phyloP scores from a whole-genome alignment of 2,113 vertebrate species.

The Echinops telfairi region DNA sequence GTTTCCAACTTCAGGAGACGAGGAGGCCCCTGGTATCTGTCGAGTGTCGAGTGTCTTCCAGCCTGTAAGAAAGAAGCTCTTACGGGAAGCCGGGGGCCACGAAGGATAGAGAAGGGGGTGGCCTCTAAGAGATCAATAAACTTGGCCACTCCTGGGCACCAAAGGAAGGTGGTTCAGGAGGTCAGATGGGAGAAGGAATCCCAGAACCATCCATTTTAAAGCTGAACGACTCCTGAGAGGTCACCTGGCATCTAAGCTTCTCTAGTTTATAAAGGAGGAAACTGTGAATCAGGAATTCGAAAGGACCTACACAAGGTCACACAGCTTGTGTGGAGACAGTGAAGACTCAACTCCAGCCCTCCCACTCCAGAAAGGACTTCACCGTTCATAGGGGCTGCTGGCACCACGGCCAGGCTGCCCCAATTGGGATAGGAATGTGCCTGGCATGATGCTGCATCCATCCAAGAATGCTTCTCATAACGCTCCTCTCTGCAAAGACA shows the following conservation, averaged over 20 bases:
- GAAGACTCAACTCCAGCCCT: neutral
- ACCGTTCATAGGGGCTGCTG: neutral
- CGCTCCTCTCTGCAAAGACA: neutral
- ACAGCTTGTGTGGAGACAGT: neutral
- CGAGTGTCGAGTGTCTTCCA: neutral
- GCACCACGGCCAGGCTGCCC: neutral
- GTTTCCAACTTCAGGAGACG: neutral
- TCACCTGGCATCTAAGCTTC: neutral
- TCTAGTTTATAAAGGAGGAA: conserved; percentile 35
- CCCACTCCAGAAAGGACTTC: too few relatives aligned
- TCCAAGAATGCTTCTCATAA: neutral
- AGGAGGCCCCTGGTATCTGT: neutral
- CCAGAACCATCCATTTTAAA: conserved; percentile 8
- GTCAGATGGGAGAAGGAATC: neutral
- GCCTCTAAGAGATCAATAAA: neutral
- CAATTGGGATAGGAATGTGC: neutral
- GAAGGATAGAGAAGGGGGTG: neutral
- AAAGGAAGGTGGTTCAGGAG: neutral
- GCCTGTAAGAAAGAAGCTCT: neutral
- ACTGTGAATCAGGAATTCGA: neutral
- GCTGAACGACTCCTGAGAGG: neutral
- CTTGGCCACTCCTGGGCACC: neutral
- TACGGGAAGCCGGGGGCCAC: neutral
- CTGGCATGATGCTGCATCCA: neutral
- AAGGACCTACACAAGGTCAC: neutral